A percentile compares a stretch with the other conserved stretches of the same genome.
Conservation (phyloP, 2,113 vertebrate genomes). For the Leucoraja erinaceus region DNA sequence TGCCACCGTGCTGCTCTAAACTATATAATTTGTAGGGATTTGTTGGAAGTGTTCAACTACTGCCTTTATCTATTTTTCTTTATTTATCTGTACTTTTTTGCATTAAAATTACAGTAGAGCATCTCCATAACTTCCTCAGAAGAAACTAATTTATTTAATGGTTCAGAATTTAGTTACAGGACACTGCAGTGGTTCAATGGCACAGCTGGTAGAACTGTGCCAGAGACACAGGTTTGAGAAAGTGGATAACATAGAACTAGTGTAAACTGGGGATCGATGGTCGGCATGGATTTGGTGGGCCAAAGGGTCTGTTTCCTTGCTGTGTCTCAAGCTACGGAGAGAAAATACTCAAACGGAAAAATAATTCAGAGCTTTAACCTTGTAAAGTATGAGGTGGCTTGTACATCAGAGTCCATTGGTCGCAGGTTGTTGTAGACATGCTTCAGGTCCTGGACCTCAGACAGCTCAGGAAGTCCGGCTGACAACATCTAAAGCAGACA, state of each 20-base stretch:
- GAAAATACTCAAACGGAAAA: not conserved
- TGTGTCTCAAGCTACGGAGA: not conserved
- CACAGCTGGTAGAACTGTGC: no score
- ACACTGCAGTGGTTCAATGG: no score
- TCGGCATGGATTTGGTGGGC: no score
- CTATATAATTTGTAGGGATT: no score
- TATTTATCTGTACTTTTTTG: not conserved
- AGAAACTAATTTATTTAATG: not conserved
- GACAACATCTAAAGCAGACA: conserved; percentile 63
- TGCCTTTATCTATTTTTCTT: not conserved
- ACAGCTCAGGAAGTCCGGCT: conserved; percentile 73
- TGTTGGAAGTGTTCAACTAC: not conserved
- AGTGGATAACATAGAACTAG: no score
- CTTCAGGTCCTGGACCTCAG: conserved; percentile 64
- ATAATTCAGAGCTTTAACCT: conserved; percentile 55
- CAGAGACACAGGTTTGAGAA: no score
- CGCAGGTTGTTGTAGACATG: conserved; percentile 75
- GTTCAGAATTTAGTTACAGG: not conserved
- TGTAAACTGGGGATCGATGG: no score
- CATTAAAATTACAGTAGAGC: not conserved
- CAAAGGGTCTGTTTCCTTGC: no score
- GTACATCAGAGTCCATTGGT: conserved; percentile 70
- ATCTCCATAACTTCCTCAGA: not conserved
- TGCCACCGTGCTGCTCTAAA: no score
- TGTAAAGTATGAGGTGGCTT: conserved; percentile 80